Evolutionary conservation across 2,113 vertebrate genomes (phyloP).

Genomic region (Suncus etruscus): DNA sequence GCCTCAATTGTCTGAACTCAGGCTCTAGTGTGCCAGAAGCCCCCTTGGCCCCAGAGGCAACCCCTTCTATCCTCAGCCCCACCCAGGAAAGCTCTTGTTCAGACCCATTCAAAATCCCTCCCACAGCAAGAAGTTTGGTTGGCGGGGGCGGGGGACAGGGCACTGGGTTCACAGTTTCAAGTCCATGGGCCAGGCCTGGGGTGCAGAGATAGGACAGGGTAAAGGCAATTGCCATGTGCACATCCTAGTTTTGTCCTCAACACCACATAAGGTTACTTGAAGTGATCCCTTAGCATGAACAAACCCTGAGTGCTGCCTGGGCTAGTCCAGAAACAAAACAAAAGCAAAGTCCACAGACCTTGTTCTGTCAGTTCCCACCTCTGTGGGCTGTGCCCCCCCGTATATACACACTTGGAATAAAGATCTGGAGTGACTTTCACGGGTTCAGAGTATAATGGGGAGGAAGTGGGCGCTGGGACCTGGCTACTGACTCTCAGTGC

Average conservation of each 20-base stretch:
- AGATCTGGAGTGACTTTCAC: background rate
- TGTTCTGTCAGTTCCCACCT: background rate
- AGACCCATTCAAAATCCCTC: background rate
- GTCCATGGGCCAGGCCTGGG: background rate
- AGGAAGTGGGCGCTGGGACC: background rate
- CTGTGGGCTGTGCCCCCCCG: background rate
- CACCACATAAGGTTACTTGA: too few species aligned
- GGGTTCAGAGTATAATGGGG: too few species aligned
- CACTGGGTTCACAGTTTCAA: conserved; percentile 8
- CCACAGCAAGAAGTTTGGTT: background rate
- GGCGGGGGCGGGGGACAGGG: background rate
- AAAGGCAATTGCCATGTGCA: too few species aligned
- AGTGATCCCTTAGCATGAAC: too few species aligned
- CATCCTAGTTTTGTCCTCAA: too few species aligned
- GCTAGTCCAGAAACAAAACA: too few species aligned
- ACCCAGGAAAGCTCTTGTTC: background rate
- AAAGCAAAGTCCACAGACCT: background rate
- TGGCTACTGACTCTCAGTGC: background rate
- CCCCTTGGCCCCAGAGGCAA: background rate
- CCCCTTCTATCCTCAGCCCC: background rate
- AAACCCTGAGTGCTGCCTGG: too few species aligned
- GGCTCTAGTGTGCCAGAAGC: background rate
- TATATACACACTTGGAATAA: background rate
- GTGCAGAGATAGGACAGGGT: too few species aligned
- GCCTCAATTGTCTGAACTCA: background rate